Evolutionary conservation across 1,140 invertebrate species (phyloP), one percentile per base, ranked within the genome.

Genomic region (Antheraea mylitta): DNA sequence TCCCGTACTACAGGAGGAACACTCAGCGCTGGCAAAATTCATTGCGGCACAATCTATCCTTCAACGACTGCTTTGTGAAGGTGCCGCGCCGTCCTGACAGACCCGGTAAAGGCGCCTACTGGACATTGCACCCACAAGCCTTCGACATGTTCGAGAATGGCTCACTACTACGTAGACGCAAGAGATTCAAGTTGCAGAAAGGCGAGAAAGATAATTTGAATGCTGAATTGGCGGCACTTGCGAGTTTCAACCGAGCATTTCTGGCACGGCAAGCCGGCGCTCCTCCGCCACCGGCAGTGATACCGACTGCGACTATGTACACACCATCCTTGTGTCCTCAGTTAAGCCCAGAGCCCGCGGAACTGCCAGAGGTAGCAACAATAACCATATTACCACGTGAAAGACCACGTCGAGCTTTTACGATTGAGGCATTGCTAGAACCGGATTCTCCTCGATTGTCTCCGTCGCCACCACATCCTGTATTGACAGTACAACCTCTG

Each of bases 61-160:
- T 98, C 85, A 98, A 98, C 93, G 98, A 98, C 92, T 98, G 97
- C 92, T 98, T 98, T 91, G 95, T 98, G 80, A 98, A 98, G 92
- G 96, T 98, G 71, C 97, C 97, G 0, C 93, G 97, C 11, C 93
- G 97, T 18, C 96, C 97, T 0, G 97, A 98, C 83, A 89, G 96
- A 30, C 97, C 97, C 3, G 97, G 97, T 16, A 98, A 98, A 92
- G 97, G 97, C 10, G 96, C 96, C 73, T 97, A 97, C 89, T 98
- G 97, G 97, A 96, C 97, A 0, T 92, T 98, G 22, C 97, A 98
- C 85, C 97, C 96, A 3, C 94, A 95, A 70, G 97, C 96, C 38
- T 95, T 97, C 38, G 96, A 97, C 85, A 98, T 98, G 97, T 98
- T 98, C 89, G 97, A 98, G 80, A 98, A 98, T 84, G 97, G 97